Evolutionary conservation across 2,888 invertebrate species (phyloP).

Genomic region (Apamea sordens): DNA sequence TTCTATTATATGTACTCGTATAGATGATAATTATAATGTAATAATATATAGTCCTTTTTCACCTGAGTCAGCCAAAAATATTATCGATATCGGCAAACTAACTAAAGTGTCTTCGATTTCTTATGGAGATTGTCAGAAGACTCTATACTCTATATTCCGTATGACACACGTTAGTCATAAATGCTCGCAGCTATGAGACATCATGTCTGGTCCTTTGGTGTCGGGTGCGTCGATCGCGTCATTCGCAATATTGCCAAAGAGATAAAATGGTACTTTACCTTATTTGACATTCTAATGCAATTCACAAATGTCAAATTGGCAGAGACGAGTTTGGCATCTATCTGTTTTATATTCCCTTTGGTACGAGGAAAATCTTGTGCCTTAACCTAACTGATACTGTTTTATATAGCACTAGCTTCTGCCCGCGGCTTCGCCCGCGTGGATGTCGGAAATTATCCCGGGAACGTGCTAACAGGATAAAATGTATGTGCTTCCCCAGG

Average conservation of each 20-base stretch:
- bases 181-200: slow-evolving; percentile 5
- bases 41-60: not conserved
- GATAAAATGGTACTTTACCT: slow-evolving; percentile 49
- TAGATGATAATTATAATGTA: no score
- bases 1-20: no score
- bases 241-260: slow-evolving; percentile 13
- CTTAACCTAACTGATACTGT: not conserved
- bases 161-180: not conserved
- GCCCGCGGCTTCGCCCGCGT: no score
- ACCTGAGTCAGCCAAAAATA: not conserved
- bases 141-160: not conserved
- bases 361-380: not conserved
- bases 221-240: slow-evolving; percentile 20
- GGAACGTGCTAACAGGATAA: no score
- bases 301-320: slow-evolving; percentile 37
- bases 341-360: not conserved
- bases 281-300: slow-evolving; percentile 38
- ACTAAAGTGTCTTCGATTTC: not conserved
- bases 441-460: no score
- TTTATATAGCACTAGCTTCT: no score
- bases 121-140: not conserved
- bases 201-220: slow-evolving; percentile 1
- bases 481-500: no score
- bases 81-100: not conserved
- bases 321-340: not conserved